These are phyloP conservation scores for Crossaster papposus DNA, from an alignment of 53 echinoderm and acorn worm species.

Conservation along the genomic window DNA sequence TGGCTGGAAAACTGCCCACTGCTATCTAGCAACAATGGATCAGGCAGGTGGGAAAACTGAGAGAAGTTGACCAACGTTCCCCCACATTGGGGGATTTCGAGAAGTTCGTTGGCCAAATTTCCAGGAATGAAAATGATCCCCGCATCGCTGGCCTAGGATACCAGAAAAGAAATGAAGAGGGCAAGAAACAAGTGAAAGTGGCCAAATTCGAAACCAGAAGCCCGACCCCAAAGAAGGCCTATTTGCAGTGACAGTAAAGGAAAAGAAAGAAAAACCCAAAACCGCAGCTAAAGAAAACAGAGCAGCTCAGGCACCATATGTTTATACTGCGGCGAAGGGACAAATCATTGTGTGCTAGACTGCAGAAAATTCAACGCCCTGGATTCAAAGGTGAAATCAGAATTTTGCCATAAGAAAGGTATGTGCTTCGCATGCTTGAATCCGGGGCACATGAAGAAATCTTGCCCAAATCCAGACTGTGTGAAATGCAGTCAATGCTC, in stretches of 20 bases:
- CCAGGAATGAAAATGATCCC: slow-evolving; percentile 41
- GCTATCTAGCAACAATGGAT: slow-evolving; percentile 59
- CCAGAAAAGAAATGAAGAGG: slow-evolving; percentile 10
- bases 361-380: not conserved
- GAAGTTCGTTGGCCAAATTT: slow-evolving; percentile 9
- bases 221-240: slow-evolving; percentile 7
- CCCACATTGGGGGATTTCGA: slow-evolving; percentile 37
- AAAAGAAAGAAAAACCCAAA: not conserved
- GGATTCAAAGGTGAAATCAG: slow-evolving; percentile 40
- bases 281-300: not conserved
- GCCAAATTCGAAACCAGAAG: slow-evolving; percentile 21
- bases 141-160: slow-evolving; percentile 34
- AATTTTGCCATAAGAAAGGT: slow-evolving; percentile 57
- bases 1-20: slow-evolving; percentile 60
- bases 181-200: not conserved
- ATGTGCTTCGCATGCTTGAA: slow-evolving; percentile 69
- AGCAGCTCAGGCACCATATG: slow-evolving; percentile 9
- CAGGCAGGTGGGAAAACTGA: slow-evolving; percentile 3
- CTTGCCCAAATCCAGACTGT: slow-evolving; percentile 23
- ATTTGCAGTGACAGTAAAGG: slow-evolving; percentile 28
- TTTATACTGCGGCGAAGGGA: slow-evolving; percentile 39
- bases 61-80: slow-evolving; percentile 13
- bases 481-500: slow-evolving; percentile 39
- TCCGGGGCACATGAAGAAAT: slow-evolving; percentile 47
- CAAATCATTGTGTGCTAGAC: slow-evolving; percentile 35